Base-by-base conservation (phyloP, 2,888 invertebrate genomes). In the Agrochola litura region DNA sequence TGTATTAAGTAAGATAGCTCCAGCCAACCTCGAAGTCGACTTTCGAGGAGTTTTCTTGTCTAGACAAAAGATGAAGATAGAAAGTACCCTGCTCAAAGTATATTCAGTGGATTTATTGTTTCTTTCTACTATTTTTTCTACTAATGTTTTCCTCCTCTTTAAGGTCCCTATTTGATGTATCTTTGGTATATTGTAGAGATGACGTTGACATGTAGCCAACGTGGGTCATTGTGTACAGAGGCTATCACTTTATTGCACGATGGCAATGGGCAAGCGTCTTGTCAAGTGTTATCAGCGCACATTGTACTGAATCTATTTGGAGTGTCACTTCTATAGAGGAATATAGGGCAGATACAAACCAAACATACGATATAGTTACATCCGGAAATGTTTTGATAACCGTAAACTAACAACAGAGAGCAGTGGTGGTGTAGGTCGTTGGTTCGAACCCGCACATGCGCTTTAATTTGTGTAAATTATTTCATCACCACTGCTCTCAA, bases 211-310 rank as follows among this genome's bases (percentile, higher is more conserved):
- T 76, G 82, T 77, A 56, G 65, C 82, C 22, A 73, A 58, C 83
- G 58, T 69, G 43, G 66, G 37, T 79, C 79, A 78, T 82, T 82
- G 73, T 82, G 65, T 73, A 70, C 6, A 82, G 61, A 43, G 81
- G 61, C 73, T 67, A 82, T 82, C 69, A 82, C 83, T 78, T 79
- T 79, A 83, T 82, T 83, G 79, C 79, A 78, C 66, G 81, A 58
- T 67, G 79, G 83, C 61, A 70, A 63, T 82, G 79, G 81, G 70
- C 74, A 79, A 78, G 73, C 79, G 73, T 66, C 81, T 73, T 82
- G 81, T 82, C 81, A 83, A 74, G 56, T 82, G 79, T 79, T 82
- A 82, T 82, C 81, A 73, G 66, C 37, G 66, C 46, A 70, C 66
- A 73, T 82, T 82, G 81, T 82, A 25, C 30, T 54, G 25, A 60